Conservation (phyloP, 2,113 vertebrate genomes). For the Benitochromis conjunctus region DNA sequence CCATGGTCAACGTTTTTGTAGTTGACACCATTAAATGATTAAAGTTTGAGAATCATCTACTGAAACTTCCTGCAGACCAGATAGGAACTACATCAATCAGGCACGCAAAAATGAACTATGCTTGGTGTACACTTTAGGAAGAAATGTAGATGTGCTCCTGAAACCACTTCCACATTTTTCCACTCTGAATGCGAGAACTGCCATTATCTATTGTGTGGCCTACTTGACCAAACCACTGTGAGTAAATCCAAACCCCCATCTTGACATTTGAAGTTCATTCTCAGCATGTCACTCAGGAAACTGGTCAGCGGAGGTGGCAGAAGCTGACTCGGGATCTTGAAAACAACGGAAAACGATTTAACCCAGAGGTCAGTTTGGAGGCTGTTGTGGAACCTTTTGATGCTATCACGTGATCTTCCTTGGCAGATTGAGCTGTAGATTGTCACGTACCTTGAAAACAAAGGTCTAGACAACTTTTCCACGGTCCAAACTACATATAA, state of each 20-base stretch:
- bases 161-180: background rate
- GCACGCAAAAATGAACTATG: background rate
- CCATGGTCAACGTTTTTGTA: background rate
- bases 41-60: background rate
- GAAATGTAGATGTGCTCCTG: background rate
- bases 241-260: slow-evolving; percentile 7
- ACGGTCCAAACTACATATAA: background rate
- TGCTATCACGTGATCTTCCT: background rate
- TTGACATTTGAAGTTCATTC: slow-evolving; percentile 1
- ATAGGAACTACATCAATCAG: background rate
- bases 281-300: background rate
- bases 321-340: background rate
- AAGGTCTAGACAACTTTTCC: background rate
- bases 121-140: background rate
- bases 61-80: background rate
- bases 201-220: slow-evolving; percentile 34
- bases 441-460: background rate
- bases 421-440: background rate
- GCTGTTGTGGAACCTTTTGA: background rate
- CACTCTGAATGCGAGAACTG: background rate
- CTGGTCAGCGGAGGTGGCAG: background rate
- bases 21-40: background rate
- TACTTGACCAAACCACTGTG: background rate
- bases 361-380: background rate
- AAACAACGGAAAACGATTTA: background rate